Evolutionary conservation across 2,113 vertebrate genomes (phyloP).

Genomic region (Colossoma macropomum): DNA sequence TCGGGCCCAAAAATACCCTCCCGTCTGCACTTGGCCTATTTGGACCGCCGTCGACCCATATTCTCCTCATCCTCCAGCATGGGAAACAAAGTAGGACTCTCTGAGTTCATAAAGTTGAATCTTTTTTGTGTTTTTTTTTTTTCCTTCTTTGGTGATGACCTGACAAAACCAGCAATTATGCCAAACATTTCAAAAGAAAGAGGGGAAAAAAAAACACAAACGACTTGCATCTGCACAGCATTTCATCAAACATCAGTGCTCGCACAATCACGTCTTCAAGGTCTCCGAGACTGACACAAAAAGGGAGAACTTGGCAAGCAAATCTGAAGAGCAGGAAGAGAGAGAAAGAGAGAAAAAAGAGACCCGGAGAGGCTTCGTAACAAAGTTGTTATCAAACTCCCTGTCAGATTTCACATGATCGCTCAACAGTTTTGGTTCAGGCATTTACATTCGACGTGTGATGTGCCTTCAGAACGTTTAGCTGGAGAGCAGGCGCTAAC

Average conservation of each 20-base stretch:
- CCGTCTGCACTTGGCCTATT: slow-evolving; percentile 6
- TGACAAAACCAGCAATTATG: neutral
- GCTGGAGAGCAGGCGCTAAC: slow-evolving; percentile 30
- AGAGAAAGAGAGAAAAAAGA: no score
- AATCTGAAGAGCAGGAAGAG: neutral
- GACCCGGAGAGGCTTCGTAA: neutral
- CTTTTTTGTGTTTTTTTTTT: neutral
- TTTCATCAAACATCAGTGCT: neutral
- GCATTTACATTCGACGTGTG: slow-evolving; percentile 38
- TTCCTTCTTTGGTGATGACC: neutral
- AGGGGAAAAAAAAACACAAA: no score
- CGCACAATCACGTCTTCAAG: neutral
- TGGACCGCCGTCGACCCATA: slow-evolving; percentile 17
- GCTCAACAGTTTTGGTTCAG: neutral
- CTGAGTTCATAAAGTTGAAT: no score
- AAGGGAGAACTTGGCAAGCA: neutral
- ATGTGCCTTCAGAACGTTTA: slow-evolving; percentile 41
- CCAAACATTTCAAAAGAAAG: no score
- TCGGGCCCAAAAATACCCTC: slow-evolving; percentile 40
- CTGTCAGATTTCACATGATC: slow-evolving; percentile 26
- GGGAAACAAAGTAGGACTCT: slow-evolving; percentile 9
- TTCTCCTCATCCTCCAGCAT: neutral
- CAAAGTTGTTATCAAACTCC: neutral
- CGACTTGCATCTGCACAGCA: neutral
- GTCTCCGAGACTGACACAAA: neutral